Evolutionary conservation across 2,888 invertebrate species (phyloP), one percentile per base, ranked within the genome.

Genomic region (Masnerella sp.): DNA sequence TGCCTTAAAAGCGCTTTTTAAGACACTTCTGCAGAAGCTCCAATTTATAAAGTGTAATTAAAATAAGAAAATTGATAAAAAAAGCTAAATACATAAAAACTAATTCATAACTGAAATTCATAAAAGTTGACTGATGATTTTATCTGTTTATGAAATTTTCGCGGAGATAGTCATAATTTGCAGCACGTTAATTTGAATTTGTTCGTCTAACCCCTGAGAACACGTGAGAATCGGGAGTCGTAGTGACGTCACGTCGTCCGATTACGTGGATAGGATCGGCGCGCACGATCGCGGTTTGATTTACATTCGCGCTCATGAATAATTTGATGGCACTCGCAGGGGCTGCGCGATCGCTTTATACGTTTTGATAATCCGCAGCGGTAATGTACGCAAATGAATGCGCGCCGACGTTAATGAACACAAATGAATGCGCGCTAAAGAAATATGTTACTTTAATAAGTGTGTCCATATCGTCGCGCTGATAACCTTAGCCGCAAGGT

Each of bases 341-440:
- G 54, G 49, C 20, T 36, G 34, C 28, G 56, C 14, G 56, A 70
- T 70, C 58, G 58, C 58, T 70, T 64, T 43, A 61, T 69, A 45
- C 42, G 43, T 65, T 65, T 65, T 59, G 64, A 59, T 71, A 71
- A 71, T 65, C 65, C 40, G 32, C 40, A 32, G 30, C 54, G 64
- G 22, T 59, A 72, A 72, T 65, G 11, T 65, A 72, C 36, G 61
- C 65, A 65, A 72, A 72, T 65, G 52, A 65, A 72, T 72, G 52
- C 72, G 18, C n/a, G 36, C 18, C 36, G 28, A 65, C 54, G 72
- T 40, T 59, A 72, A 72, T 72, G 54, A 72, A 49, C 42, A 58
- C 64, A 58, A 51, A 65, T 59, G 64, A 64, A 52, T 40, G 58
- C 45, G 17, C 28, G 18, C 45, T 14, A 36, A 43, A 62, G 12